phyloP scores from a whole-genome alignment of 2,888 invertebrate species.

The Acronicta psi region DNA sequence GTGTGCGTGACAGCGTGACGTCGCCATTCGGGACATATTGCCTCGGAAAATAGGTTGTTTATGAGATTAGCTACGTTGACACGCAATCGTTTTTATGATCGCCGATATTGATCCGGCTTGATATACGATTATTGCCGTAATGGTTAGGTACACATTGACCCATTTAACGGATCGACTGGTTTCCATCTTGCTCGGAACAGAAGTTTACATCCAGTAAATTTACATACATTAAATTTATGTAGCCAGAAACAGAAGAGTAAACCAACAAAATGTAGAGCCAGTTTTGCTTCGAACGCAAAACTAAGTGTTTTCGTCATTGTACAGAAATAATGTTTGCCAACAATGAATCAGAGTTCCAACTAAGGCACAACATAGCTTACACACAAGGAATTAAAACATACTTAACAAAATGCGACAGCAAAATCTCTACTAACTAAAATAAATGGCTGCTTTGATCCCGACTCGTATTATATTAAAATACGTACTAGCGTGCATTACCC shows the following conservation, averaged over 20 bases:
- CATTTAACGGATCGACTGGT: not conserved
- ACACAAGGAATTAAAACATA: slow-evolving; percentile 32
- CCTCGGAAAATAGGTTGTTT: slow-evolving; percentile 65
- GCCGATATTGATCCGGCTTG: slow-evolving; percentile 40
- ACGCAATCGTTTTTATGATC: slow-evolving; percentile 63
- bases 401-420: slow-evolving; percentile 62
- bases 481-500: slow-evolving; percentile 84
- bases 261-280: not conserved
- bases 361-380: slow-evolving; percentile 4
- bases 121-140: slow-evolving; percentile 27
- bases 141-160: not conserved
- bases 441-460: slow-evolving; percentile 82
- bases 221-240: not conserved
- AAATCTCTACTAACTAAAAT: slow-evolving; percentile 82
- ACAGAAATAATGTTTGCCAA: not conserved
- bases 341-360: slow-evolving; percentile 16
- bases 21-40: slow-evolving; percentile 63
- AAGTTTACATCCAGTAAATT: too few relatives aligned
- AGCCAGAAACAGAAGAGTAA: too few relatives aligned
- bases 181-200: too few relatives aligned
- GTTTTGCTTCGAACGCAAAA: not conserved
- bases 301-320: not conserved
- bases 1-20: slow-evolving; percentile 75
- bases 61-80: slow-evolving; percentile 64
- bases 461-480: slow-evolving; percentile 85